phyloP scores from a whole-genome alignment of 1,140 invertebrate species.

The Brachionus paranguensis region DNA sequence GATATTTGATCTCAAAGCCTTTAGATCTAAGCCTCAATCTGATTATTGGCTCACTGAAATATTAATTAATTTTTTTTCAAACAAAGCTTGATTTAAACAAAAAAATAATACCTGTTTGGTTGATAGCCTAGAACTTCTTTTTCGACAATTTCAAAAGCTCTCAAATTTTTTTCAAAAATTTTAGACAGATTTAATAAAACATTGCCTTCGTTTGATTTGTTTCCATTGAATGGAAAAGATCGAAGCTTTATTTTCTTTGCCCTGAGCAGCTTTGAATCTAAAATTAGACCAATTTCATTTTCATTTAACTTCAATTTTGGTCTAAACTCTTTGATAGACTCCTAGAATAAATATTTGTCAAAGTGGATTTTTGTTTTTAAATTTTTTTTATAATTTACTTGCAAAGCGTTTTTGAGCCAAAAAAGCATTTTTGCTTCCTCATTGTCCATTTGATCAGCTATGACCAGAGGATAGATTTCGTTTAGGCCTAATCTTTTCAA shows the following conservation, averaged over 20 bases:
- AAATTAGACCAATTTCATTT: not conserved
- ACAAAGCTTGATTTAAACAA: conserved; percentile 48
- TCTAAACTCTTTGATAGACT: not conserved
- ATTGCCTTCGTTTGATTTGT: not conserved
- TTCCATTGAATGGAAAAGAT: not conserved
- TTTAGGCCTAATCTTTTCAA: not conserved
- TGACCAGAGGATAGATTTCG: not conserved
- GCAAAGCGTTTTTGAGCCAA: not conserved
- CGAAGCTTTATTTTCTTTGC: not conserved
- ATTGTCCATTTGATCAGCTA: not conserved
- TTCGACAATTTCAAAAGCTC: not conserved
- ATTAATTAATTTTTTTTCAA: conserved; percentile 35
- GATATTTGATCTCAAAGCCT: conserved; percentile 59
- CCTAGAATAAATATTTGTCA: not conserved
- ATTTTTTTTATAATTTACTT: no score
- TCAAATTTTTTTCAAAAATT: not conserved
- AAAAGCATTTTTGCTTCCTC: not conserved
- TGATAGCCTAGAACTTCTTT: conserved; percentile 44
- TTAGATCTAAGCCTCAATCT: conserved; percentile 59
- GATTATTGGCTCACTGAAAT: conserved; percentile 59
- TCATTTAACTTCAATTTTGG: not conserved
- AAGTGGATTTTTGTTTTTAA: no score
- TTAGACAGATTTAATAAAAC: not conserved
- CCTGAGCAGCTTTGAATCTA: not conserved
- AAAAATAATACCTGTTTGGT: conserved; percentile 56